phyloP scores from a whole-genome alignment of 2,797 vertebrate genomes.

The Amazona finschi region DNA sequence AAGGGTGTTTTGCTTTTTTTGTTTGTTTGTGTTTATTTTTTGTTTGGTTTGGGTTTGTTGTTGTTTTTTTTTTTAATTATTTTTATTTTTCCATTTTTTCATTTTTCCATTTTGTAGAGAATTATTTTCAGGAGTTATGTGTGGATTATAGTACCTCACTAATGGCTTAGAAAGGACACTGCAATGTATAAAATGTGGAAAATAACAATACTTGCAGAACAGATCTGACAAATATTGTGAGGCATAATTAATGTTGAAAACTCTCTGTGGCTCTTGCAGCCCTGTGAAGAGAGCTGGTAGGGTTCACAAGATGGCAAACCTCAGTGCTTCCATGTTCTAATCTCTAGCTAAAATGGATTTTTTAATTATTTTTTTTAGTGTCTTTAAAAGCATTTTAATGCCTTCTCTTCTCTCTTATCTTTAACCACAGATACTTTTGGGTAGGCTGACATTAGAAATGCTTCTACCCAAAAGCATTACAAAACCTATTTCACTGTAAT shows the following conservation, averaged over 20 bases:
- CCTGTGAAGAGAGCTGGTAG: not conserved
- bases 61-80: not conserved
- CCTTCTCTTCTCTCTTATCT: not conserved
- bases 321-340: not conserved
- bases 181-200: not conserved
- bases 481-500: not conserved
- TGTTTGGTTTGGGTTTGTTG: not conserved
- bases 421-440: not conserved
- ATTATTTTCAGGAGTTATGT: not conserved
- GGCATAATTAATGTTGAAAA: not conserved
- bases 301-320: not conserved
- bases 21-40: not conserved
- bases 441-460: not conserved
- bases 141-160: not conserved
- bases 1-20: not conserved
- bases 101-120: not conserved
- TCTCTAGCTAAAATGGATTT: not conserved
- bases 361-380: not conserved
- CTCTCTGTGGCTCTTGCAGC: not conserved
- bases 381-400: not conserved
- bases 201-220: not conserved
- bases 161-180: not conserved
- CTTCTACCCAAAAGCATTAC: not conserved
- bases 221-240: not conserved
- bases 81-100: not conserved